phyloP scores from a whole-genome alignment of 2,888 invertebrate genomes.

The Amorpha juglandis region DNA sequence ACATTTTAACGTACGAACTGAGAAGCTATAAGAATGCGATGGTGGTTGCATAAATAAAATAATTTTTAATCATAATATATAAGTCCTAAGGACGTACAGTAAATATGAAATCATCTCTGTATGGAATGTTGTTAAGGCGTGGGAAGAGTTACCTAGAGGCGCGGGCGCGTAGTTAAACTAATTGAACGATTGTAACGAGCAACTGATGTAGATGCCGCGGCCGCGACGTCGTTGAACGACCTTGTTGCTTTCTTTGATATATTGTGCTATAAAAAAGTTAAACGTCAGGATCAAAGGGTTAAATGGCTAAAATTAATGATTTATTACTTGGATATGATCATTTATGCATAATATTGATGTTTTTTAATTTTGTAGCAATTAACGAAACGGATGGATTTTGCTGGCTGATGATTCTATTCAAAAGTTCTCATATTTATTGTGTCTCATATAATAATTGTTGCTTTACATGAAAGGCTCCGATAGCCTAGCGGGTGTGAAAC shows the following conservation, averaged over 20 bases:
- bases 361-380: too few relatives aligned
- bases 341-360: too few relatives aligned
- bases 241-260: conserved; percentile 56
- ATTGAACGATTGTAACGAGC: conserved; percentile 54
- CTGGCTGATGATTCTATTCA: too few relatives aligned
- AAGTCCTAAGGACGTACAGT: background rate
- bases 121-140: conserved; percentile 58
- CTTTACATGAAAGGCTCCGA: too few relatives aligned
- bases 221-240: conserved; percentile 36
- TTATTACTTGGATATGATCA: background rate
- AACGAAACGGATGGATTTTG: too few relatives aligned
- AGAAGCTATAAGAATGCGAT: background rate
- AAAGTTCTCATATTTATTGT: too few relatives aligned
- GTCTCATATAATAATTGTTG: too few relatives aligned
- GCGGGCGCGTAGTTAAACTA: conserved; percentile 65
- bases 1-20: too few relatives aligned
- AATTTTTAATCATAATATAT: background rate
- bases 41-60: background rate
- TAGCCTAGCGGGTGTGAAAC: too few relatives aligned
- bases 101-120: conserved; percentile 36
- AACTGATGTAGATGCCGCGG: conserved; percentile 10
- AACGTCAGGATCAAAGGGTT: conserved; percentile 29
- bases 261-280: conserved; percentile 48
- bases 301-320: conserved; percentile 31
- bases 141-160: conserved; percentile 64